Percentiles rank a stretch among this genome's conserved stretches.
These are phyloP conservation scores for Drosophila pseudotakahashii DNA, from an alignment of 2,888 invertebrate genomes.

Conservation along the genomic window DNA sequence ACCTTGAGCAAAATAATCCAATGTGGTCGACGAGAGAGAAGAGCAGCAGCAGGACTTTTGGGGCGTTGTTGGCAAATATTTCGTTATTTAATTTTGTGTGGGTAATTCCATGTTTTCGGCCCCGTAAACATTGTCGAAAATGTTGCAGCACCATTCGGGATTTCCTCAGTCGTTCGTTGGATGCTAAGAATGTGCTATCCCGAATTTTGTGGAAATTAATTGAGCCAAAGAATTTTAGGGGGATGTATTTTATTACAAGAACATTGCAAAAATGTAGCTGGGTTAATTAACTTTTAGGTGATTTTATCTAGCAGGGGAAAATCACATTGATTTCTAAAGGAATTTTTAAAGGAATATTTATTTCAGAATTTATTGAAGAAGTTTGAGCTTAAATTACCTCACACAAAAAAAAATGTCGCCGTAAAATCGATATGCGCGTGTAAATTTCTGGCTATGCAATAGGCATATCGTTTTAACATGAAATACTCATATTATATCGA, in stretches of 20 bases:
- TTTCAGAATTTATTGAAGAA: no score
- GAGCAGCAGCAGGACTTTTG: not conserved
- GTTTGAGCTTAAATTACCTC: no score
- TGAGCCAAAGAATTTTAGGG: constrained; percentile 14
- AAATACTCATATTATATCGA: no score
- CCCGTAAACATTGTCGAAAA: constrained; percentile 18
- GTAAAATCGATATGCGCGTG: no score
- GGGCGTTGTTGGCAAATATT: constrained; percentile 33
- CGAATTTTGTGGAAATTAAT: constrained; percentile 21
- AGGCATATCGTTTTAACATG: no score
- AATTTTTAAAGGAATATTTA: no score
- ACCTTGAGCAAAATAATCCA: constrained; percentile 27
- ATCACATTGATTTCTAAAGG: not conserved
- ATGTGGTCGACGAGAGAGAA: not conserved
- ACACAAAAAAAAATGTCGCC: no score
- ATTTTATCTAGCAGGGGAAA: not conserved
- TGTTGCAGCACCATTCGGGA: constrained; percentile 8
- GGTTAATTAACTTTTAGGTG: constrained; percentile 11
- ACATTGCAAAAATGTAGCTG: not conserved
- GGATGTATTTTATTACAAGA: constrained; percentile 11
- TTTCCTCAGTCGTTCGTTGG: not conserved
- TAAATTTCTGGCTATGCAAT: no score
- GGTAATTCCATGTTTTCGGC: constrained; percentile 18
- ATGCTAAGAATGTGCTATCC: constrained; percentile 6
- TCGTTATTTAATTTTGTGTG: constrained; percentile 35